Evolutionary conservation across 2,797 vertebrate genomes (phyloP).

Genomic region (Takifugu ocellatus): DNA sequence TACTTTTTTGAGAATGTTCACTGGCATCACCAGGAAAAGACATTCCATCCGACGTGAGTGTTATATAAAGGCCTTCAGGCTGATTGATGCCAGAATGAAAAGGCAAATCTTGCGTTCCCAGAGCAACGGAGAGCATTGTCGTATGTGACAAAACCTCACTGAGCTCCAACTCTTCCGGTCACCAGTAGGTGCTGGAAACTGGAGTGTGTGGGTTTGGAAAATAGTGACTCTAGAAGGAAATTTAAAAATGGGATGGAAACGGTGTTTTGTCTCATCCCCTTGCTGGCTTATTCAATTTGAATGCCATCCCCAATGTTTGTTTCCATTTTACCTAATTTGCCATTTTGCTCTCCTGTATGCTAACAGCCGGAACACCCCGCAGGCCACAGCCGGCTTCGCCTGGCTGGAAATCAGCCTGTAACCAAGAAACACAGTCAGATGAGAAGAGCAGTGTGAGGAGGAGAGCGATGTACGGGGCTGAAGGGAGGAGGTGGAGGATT

Average conservation of each 20-base stretch:
- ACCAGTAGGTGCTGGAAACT: too few relatives aligned
- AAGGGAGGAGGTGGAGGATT: slow-evolving; percentile 35
- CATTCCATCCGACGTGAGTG: not conserved
- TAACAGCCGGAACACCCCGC: not conserved
- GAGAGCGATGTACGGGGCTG: slow-evolving; percentile 16
- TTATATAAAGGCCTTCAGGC: too few relatives aligned
- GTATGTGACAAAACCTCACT: too few relatives aligned
- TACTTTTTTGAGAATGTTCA: too few relatives aligned
- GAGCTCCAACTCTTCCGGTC: too few relatives aligned
- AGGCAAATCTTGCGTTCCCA: not conserved
- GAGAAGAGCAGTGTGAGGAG: slow-evolving; percentile 6
- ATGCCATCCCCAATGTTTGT: not conserved
- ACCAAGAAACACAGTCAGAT: slow-evolving; percentile 10
- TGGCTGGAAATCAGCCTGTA: slow-evolving; percentile 11
- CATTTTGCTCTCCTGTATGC: not conserved
- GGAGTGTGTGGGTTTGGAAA: too few relatives aligned
- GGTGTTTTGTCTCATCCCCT: too few relatives aligned
- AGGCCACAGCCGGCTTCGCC: not conserved
- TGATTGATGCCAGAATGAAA: not conserved
- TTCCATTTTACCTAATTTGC: not conserved
- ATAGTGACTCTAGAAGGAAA: too few relatives aligned
- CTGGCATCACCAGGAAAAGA: too few relatives aligned
- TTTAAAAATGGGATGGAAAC: too few relatives aligned
- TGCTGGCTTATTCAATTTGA: too few relatives aligned
- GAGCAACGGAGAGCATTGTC: not conserved